A percentile compares a stretch with the other conserved stretches of the same genome.
These are phyloP conservation scores for Leptopilina myrica DNA, from an alignment of 2,888 invertebrate species.

Conservation along the genomic window DNA sequence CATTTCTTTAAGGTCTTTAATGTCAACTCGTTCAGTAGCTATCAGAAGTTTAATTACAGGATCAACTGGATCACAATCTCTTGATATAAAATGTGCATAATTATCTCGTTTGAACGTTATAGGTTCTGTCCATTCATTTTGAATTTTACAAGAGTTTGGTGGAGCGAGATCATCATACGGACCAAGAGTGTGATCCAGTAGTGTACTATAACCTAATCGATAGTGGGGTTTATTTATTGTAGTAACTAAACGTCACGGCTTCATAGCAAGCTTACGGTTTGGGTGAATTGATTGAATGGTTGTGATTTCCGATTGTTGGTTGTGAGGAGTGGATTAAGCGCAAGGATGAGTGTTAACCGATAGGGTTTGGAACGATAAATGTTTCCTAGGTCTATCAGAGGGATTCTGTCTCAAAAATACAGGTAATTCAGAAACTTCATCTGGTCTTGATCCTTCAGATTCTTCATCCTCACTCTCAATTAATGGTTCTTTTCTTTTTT, in stretches of 20 bases:
- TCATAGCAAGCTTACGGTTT: too few species aligned
- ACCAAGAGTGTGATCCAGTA: background rate
- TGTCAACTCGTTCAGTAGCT: background rate
- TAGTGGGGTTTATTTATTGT: too few species aligned
- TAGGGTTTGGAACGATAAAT: background rate
- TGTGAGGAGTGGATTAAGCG: background rate
- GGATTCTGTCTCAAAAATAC: background rate
- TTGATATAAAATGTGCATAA: background rate
- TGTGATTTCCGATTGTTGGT: too few species aligned
- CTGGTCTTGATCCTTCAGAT: too few species aligned
- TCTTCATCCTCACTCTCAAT: background rate
- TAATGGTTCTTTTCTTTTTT: background rate
- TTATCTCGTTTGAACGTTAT: too few species aligned
- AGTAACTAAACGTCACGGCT: too few species aligned
- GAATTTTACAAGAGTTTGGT: too few species aligned
- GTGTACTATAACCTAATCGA: too few species aligned
- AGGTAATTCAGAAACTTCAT: background rate
- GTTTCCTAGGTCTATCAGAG: background rate
- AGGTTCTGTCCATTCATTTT: background rate
- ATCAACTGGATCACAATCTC: background rate
- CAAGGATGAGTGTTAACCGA: background rate
- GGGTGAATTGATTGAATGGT: too few species aligned
- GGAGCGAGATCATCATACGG: background rate
- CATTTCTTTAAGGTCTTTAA: background rate
- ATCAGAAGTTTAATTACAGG: background rate